These are phyloP conservation scores for Montipora capitata DNA, from an alignment of 92 coral and sea anemone genomes.

Conservation along the genomic window DNA sequence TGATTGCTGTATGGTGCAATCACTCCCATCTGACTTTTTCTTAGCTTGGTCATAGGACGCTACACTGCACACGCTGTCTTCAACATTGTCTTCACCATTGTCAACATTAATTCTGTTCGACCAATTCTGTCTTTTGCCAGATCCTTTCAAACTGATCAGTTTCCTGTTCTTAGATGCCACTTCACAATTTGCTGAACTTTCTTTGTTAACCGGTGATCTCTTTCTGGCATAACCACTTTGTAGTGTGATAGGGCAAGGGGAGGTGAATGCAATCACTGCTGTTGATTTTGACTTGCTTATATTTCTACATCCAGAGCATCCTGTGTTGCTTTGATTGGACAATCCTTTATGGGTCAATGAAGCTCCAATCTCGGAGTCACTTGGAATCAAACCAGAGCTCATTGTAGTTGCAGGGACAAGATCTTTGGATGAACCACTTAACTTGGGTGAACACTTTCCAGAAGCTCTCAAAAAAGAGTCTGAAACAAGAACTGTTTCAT, in stretches of 20 bases:
- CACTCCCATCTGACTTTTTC: not conserved
- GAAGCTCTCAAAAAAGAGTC: not conserved
- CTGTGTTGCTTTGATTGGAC: not conserved
- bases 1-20: not conserved
- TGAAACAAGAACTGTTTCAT: not conserved
- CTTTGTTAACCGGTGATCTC: constrained; percentile 23
- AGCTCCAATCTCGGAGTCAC: not conserved
- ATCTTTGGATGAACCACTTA: not conserved
- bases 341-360: not conserved
- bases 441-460: not conserved
- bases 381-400: no score
- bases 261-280: constrained; percentile 47
- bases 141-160: constrained; percentile 6
- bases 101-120: not conserved
- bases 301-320: not conserved
- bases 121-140: not conserved
- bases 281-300: not conserved
- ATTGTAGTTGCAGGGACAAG: not conserved
- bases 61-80: not conserved
- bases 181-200: not conserved
- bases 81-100: not conserved
- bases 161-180: constrained; percentile 8
- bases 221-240: constrained; percentile 46
- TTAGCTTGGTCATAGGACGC: not conserved
- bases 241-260: constrained; percentile 81